phyloP scores from a whole-genome alignment of 2,797 vertebrate species.

The Serranus cabrilla region DNA sequence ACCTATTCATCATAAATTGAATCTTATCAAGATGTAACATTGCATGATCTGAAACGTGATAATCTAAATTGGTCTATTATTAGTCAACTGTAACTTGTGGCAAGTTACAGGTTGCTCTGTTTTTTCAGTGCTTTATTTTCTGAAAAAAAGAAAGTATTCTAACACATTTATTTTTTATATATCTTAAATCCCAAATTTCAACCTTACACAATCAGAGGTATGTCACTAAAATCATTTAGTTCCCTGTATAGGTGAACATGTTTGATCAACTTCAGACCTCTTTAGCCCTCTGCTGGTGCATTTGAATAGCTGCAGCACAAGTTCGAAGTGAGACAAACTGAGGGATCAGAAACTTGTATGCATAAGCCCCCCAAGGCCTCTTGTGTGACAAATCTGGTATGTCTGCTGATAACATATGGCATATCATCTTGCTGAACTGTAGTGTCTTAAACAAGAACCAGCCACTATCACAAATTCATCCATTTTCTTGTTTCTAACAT shows the following conservation, averaged over 20 bases:
- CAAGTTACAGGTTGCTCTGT: background rate
- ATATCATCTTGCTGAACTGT: background rate
- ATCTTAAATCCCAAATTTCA: no score
- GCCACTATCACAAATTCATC: background rate
- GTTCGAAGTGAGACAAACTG: background rate
- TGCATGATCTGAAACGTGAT: background rate
- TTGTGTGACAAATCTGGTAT: slow-evolving; percentile 8
- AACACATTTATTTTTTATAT: background rate
- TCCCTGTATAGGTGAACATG: background rate
- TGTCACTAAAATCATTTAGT: background rate
- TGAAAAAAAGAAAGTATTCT: background rate
- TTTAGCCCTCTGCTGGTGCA: slow-evolving; percentile 73
- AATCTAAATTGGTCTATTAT: background rate
- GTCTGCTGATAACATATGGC: background rate
- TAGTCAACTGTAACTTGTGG: background rate
- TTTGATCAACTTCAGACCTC: slow-evolving; percentile 17
- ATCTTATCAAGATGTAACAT: background rate
- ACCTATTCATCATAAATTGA: background rate
- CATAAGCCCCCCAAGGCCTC: background rate
- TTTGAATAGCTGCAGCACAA: slow-evolving; percentile 40
- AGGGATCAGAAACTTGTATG: background rate
- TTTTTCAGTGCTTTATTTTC: background rate
- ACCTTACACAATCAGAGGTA: no score
- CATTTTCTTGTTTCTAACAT: background rate
- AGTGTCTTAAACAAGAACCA: background rate